A percentile compares a stretch with the other conserved stretches of the same genome.
Conservation (phyloP, 2,888 invertebrate species). For the Drosophila pegasa region DNA sequence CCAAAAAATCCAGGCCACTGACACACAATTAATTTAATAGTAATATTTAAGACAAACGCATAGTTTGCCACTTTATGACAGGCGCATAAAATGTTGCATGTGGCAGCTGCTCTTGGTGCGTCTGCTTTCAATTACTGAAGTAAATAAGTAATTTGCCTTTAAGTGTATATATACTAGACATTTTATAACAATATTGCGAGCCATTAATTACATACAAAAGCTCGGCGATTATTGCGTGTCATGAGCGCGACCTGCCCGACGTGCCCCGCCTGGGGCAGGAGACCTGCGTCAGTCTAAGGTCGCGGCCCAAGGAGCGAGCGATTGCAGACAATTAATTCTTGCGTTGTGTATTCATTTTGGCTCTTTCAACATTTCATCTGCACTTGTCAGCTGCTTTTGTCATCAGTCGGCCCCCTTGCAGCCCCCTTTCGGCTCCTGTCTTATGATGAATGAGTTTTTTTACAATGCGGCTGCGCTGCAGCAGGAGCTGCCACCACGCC, state of each 20-base stretch:
- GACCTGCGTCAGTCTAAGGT: conserved; percentile 27
- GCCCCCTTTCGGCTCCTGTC: conserved; percentile 19
- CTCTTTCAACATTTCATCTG: conserved; percentile 81
- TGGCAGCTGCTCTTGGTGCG: conserved; percentile 13
- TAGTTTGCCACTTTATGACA: conserved; percentile 61
- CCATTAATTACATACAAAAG: conserved; percentile 77
- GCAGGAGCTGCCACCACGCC: conserved; percentile 36
- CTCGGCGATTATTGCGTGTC: conserved; percentile 78
- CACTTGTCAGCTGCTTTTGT: conserved; percentile 78
- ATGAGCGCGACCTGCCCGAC: conserved; percentile 38
- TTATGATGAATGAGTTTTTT: conserved; percentile 77
- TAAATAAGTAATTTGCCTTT: conserved; percentile 63
- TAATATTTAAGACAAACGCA: conserved; percentile 29
- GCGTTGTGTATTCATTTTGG: conserved; percentile 76
- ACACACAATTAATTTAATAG: conserved; percentile 58
- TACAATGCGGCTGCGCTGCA: conserved; percentile 69
- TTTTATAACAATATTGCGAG: conserved; percentile 67
- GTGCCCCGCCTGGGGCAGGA: conserved; percentile 46
- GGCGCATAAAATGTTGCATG: conserved; percentile 37
- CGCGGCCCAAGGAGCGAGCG: conserved; percentile 22
- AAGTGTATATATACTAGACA: conserved; percentile 40
- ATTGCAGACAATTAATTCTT: conserved; percentile 76
- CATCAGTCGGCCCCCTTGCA: conserved; percentile 7
- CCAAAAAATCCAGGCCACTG: conserved; percentile 35
- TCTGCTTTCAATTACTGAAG: conserved; percentile 74